phyloP scores from a whole-genome alignment of 2,888 invertebrate genomes.

The Myopa testacea region DNA sequence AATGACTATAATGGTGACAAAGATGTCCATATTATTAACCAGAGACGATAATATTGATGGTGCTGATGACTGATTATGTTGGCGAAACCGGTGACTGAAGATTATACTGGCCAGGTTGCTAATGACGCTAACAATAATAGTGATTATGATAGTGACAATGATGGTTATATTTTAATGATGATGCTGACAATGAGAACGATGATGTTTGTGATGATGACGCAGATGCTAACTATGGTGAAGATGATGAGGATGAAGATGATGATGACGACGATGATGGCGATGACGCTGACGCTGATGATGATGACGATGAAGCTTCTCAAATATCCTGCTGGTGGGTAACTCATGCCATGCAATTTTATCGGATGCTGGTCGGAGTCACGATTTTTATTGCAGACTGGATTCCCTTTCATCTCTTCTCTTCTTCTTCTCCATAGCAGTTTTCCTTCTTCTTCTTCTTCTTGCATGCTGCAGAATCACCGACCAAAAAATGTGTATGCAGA shows the following conservation, averaged over 20 bases:
- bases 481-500: not conserved
- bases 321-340: conserved; percentile 67
- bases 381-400: conserved; percentile 49
- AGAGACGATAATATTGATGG: too few species aligned
- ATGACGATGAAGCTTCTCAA: conserved; percentile 58
- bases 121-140: too few species aligned
- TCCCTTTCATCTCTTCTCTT: conserved; percentile 13
- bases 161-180: not conserved
- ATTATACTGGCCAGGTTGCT: too few species aligned
- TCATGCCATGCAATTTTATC: conserved; percentile 59
- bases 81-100: too few species aligned
- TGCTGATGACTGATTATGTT: too few species aligned
- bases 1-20: not conserved
- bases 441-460: not conserved
- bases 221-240: not conserved
- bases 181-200: not conserved
- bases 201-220: not conserved
- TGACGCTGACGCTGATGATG: conserved; percentile 44
- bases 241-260: not conserved
- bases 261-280: not conserved
- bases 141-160: not conserved
- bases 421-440: too few species aligned
- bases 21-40: not conserved
- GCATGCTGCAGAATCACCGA: not conserved
- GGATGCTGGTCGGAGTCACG: conserved; percentile 65